A percentile compares a stretch with the other conserved stretches of the same genome.
These are phyloP conservation scores for Puntigrus tetrazona DNA, from an alignment of 2,113 vertebrate species.

Conservation along the genomic window DNA sequence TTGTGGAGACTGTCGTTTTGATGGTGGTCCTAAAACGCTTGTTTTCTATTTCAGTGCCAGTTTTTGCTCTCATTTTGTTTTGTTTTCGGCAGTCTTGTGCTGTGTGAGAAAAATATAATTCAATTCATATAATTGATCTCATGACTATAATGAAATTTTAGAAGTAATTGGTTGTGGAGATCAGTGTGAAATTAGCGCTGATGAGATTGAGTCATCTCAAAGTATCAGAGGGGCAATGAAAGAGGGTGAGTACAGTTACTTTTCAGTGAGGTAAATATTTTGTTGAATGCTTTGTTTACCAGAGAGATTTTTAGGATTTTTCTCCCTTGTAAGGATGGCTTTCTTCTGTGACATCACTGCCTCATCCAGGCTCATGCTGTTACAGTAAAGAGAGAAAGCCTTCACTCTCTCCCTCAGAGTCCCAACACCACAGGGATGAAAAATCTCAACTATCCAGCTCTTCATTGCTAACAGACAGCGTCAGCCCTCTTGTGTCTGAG, in stretches of 20 bases:
- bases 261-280: neutral
- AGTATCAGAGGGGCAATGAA: neutral
- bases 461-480: conserved; percentile 10
- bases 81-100: neutral
- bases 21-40: conserved; percentile 7
- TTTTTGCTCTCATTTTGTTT: neutral
- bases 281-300: neutral
- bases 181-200: neutral
- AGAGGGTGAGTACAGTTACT: neutral
- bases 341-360: conserved; percentile 27
- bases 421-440: conserved; percentile 24
- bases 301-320: neutral
- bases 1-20: conserved; percentile 9
- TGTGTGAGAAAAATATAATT: neutral
- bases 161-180: neutral
- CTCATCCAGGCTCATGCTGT: neutral
- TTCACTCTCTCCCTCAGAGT: conserved; percentile 29
- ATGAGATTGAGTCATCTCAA: neutral
- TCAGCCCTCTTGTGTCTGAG: conserved; percentile 21
- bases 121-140: neutral
- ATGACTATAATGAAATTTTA: neutral
- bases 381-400: conserved; percentile 1
- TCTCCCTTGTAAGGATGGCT: conserved; percentile 47
- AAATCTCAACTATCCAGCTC: conserved; percentile 29
- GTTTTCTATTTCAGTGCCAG: neutral